Conservation (phyloP, 2,888 invertebrate genomes). For the Cantharis nigra region DNA sequence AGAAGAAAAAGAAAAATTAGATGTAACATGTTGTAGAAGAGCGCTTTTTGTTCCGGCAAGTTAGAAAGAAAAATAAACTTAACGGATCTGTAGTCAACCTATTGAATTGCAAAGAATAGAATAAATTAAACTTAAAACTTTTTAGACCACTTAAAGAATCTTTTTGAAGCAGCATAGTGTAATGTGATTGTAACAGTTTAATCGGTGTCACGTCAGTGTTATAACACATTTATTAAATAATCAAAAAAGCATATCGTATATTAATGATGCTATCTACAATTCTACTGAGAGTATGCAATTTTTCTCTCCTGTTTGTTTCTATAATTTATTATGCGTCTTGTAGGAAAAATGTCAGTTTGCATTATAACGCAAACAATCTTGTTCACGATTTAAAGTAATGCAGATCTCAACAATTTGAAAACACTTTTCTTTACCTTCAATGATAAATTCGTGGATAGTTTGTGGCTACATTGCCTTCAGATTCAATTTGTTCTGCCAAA, state of each 20-base stretch:
- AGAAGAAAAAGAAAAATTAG: not conserved
- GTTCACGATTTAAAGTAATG: no score
- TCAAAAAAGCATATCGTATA: not conserved
- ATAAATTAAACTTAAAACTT: not conserved
- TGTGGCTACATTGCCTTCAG: no score
- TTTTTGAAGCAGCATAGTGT: no score
- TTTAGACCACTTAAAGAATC: not conserved
- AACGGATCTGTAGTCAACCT: not conserved
- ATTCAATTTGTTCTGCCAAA: not conserved
- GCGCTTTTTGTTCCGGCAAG: not conserved
- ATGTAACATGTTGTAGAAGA: not conserved
- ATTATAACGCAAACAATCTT: no score
- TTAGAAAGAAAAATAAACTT: not conserved
- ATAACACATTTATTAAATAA: not conserved
- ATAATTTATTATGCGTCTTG: no score
- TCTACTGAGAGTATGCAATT: not conserved
- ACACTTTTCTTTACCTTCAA: no score
- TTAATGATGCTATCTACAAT: not conserved
- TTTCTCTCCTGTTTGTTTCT: no score
- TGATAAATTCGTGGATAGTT: no score
- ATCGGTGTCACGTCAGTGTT: not conserved
- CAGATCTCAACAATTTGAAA: no score
- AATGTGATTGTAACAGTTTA: not conserved
- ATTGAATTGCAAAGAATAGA: not conserved
- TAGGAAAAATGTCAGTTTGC: no score